Percentiles rank a stretch among this genome's conserved stretches.
These are phyloP conservation scores for Eleutherodactylus coqui DNA, from an alignment of 2,797 vertebrate genomes.

Conservation along the genomic window DNA sequence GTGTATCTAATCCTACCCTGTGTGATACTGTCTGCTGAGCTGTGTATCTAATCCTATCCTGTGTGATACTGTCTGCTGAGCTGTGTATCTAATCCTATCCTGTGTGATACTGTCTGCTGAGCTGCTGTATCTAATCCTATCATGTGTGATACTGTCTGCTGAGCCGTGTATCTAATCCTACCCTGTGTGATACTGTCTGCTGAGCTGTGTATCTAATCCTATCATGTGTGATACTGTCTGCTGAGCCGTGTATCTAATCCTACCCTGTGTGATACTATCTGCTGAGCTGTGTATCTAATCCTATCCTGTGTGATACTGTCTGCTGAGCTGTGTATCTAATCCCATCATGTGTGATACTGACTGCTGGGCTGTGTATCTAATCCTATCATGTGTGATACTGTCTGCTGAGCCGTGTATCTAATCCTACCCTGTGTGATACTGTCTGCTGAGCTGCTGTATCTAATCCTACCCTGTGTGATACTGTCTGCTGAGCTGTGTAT, in stretches of 20 bases:
- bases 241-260: not conserved
- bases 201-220: not conserved
- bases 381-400: not conserved
- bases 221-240: not conserved
- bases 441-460: not conserved
- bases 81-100: not conserved
- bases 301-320: not conserved
- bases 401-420: not conserved
- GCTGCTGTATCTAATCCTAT: not conserved
- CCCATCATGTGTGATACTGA: not conserved
- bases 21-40: not conserved
- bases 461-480: not conserved
- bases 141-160: not conserved
- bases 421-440: not conserved
- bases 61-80: not conserved
- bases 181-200: not conserved
- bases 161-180: not conserved
- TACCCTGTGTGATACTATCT: not conserved
- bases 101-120: not conserved
- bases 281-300: not conserved
- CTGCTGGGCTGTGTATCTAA: not conserved
- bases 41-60: not conserved
- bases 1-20: not conserved
- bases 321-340: conserved; percentile 1
- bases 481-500: not conserved